These are phyloP conservation scores for Adelognathus sp. DNA, from an alignment of 2,888 invertebrate species.

Conservation along the genomic window DNA sequence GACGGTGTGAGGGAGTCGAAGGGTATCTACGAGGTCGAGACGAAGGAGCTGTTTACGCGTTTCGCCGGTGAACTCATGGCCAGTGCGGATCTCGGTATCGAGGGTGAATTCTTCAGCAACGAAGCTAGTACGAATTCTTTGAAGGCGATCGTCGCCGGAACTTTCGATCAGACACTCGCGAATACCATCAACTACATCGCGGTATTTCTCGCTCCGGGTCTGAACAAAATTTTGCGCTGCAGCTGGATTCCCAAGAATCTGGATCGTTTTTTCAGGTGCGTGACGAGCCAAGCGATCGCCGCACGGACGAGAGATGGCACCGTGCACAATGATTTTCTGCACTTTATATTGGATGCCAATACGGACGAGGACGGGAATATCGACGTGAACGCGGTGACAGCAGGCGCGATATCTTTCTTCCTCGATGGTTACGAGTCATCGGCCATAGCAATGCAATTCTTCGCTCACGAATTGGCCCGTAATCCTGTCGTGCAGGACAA, in stretches of 20 bases:
- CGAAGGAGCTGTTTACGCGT: slow-evolving; percentile 62
- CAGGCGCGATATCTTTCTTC: slow-evolving; percentile 82
- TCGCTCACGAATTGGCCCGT: slow-evolving; percentile 81
- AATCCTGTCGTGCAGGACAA: slow-evolving; percentile 81
- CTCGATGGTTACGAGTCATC: slow-evolving; percentile 83
- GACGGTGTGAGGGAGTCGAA: slow-evolving; percentile 19
- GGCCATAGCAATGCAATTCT: slow-evolving; percentile 80
- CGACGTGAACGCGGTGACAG: slow-evolving; percentile 74
- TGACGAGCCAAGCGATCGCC: slow-evolving; percentile 64
- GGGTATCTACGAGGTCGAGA: slow-evolving; percentile 69
- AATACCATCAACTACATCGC: slow-evolving; percentile 41
- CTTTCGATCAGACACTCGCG: slow-evolving; percentile 50
- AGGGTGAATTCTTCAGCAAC: slow-evolving; percentile 69
- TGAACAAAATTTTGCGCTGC: slow-evolving; percentile 44
- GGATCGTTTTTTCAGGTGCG: slow-evolving; percentile 66
- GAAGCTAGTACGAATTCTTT: slow-evolving; percentile 42
- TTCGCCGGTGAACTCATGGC: slow-evolving; percentile 71
- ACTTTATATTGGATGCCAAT: slow-evolving; percentile 77
- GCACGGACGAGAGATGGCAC: slow-evolving; percentile 63
- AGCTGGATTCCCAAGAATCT: slow-evolving; percentile 58
- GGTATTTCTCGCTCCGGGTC: slow-evolving; percentile 53
- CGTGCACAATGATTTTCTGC: slow-evolving; percentile 81
- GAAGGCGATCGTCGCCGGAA: slow-evolving; percentile 50
- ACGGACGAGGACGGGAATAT: slow-evolving; percentile 60
- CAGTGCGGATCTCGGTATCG: slow-evolving; percentile 66